Evolutionary conservation across 2,888 invertebrate genomes (phyloP), one percentile per base, ranked within the genome.

Genomic region (Pyralis farinalis): DNA sequence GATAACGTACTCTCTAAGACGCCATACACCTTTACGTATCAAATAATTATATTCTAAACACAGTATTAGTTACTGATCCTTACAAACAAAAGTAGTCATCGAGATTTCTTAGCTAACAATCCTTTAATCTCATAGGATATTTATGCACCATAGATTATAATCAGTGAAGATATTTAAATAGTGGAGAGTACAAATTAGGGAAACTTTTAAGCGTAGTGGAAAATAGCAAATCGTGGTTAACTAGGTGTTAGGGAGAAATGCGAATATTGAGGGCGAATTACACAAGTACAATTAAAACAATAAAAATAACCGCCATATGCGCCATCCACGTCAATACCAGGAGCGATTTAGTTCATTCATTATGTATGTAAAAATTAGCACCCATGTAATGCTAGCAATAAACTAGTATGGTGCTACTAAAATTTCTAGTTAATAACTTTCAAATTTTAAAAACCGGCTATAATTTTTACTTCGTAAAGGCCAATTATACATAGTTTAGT

Each of bases 321-420:
- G 53, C 53, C 50, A 55, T 47, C 42, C 35, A 37, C 35, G 27
- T 45, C 37, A 43, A 45, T 34, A 51, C 43, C 43, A 49, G 49
- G 58, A 64, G 59, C 62, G 40, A 51, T 49, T 43, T 58, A 60
- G 43, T 44, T 28, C 20, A 37, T 42, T 39, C 49, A 30, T 41
- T 40, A 46, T 55, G 51, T 60, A 53, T 63, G 59, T 69, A 64
- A 54, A 71, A 70, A 67, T 74, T 78, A 82, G 83, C 84, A 84
- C 83, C 80, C 66, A 74, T 64, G 56, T 65, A 66, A 77, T 71
- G 75, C 71, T 80, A 79, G 70, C 70, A 71, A 74, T 72, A 68
- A 63, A 71, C 74, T 76, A 78, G 62, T 58, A 53, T 47, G 68
- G 71, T 71, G 73, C 68, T 42, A 16, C 60, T 63, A 63, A 58